Conservation (phyloP, 2,797 vertebrate species). For the Pangasius sanitwongsei region DNA sequence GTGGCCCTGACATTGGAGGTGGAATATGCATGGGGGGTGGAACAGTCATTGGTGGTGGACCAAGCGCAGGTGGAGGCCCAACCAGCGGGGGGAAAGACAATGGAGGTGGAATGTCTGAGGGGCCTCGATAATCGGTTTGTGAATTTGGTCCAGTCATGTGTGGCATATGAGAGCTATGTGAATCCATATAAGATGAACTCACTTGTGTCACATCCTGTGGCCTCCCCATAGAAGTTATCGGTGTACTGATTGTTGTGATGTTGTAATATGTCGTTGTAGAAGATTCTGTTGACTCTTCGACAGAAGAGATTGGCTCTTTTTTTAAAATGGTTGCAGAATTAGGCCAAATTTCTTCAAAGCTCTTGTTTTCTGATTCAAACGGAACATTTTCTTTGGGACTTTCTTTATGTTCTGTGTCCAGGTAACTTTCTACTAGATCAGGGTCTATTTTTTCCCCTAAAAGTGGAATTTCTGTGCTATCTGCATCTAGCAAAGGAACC, state of each 20-base stretch:
- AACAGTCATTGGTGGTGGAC: constrained; percentile 68
- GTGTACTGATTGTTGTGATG: constrained; percentile 60
- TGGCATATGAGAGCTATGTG: constrained; percentile 67
- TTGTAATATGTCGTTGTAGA: constrained; percentile 70
- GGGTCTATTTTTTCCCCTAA: constrained; percentile 78
- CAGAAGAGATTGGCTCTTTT: constrained; percentile 66
- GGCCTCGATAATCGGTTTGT: constrained; percentile 68
- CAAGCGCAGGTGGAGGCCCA: constrained; percentile 70
- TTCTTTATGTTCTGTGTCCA: constrained; percentile 61
- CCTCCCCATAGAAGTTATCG: constrained; percentile 66
- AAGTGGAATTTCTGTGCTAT: constrained; percentile 73
- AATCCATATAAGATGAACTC: constrained; percentile 62
- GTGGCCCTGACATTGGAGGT: constrained; percentile 58
- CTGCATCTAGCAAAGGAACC: constrained; percentile 68
- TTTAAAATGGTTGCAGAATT: constrained; percentile 81
- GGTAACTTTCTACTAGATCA: constrained; percentile 73
- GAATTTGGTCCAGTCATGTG: constrained; percentile 66
- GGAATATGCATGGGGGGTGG: constrained; percentile 65
- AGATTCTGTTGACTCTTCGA: constrained; percentile 75
- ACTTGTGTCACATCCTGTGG: constrained; percentile 65
- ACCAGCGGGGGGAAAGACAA: constrained; percentile 64
- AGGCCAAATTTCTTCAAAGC: constrained; percentile 80
- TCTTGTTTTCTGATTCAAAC: constrained; percentile 67
- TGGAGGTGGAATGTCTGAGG: constrained; percentile 67
- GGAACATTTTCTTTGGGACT: constrained; percentile 60